Evolutionary conservation across 2,113 vertebrate genomes (phyloP).

Genomic region (Megalops atlanticus): DNA sequence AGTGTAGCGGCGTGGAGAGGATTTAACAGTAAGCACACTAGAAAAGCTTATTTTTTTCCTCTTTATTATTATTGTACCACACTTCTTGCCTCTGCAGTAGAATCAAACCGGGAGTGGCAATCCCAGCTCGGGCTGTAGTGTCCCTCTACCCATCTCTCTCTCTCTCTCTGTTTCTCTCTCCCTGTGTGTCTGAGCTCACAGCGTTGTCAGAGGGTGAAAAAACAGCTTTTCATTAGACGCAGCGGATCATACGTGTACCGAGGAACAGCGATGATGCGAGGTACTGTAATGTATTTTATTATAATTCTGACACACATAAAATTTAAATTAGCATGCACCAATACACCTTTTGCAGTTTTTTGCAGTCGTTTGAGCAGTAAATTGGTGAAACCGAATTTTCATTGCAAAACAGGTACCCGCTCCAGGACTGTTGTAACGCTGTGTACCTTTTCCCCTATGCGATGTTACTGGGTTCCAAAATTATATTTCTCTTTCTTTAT

Average conservation of each 20-base stretch:
- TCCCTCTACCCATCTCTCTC: constrained; percentile 4
- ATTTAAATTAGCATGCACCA: background rate
- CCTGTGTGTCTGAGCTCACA: constrained; percentile 55
- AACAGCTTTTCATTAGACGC: constrained; percentile 39
- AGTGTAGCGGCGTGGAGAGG: no score
- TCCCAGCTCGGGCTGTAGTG: background rate
- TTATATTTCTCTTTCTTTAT: background rate
- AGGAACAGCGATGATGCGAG: constrained; percentile 29
- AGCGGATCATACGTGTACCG: constrained; percentile 40
- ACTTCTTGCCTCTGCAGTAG: constrained; percentile 14
- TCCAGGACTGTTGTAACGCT: background rate
- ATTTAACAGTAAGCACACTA: background rate
- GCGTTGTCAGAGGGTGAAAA: constrained; percentile 43
- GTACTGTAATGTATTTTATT: constrained; percentile 23
- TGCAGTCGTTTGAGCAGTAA: background rate
- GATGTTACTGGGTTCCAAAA: background rate
- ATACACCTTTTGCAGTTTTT: constrained; percentile 7
- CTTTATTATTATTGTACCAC: background rate
- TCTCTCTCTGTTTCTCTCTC: constrained; percentile 36
- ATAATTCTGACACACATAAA: background rate
- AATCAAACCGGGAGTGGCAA: constrained; percentile 13
- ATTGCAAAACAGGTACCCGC: constrained; percentile 10
- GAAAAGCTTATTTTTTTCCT: background rate
- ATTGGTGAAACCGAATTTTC: background rate
- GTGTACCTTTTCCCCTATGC: background rate